Conservation (phyloP, 2,113 vertebrate genomes). For the Bufo gargarizans region DNA sequence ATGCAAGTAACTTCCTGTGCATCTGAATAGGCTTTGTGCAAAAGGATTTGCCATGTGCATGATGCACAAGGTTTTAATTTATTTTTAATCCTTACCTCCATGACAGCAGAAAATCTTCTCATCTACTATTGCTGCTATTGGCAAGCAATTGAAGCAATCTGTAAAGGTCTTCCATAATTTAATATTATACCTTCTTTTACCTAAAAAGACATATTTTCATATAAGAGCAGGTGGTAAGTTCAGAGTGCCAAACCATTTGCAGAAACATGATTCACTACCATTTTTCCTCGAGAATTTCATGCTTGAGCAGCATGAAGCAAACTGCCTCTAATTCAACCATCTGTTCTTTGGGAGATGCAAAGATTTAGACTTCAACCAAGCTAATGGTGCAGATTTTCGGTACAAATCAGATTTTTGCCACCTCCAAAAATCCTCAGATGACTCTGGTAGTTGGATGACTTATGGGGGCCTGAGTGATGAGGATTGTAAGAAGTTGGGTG, state of each 20-base stretch:
- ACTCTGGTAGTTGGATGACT: too few relatives aligned
- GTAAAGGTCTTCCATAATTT: conserved; percentile 99
- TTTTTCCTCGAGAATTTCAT: background rate
- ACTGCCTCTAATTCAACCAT: background rate
- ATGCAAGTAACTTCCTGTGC: too few relatives aligned
- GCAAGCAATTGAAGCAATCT: conserved; percentile 98
- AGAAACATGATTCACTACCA: background rate
- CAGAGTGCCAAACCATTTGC: background rate
- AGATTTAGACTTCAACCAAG: background rate
- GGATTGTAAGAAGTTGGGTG: too few relatives aligned
- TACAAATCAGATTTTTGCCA: too few relatives aligned
- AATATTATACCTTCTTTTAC: conserved; percentile 98
- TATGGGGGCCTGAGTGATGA: too few relatives aligned
- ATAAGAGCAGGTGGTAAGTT: background rate
- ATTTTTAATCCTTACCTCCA: conserved; percentile 76
- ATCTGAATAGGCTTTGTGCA: too few relatives aligned
- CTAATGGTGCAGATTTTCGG: background rate
- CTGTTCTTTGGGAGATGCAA: background rate
- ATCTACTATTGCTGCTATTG: conserved; percentile 97
- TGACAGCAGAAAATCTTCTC: conserved; percentile 99
- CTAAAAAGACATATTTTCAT: conserved; percentile 65
- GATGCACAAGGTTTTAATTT: too few relatives aligned
- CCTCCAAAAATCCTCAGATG: too few relatives aligned
- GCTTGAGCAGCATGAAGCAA: background rate
- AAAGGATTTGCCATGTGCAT: too few relatives aligned